These are phyloP conservation scores for Schizaphis graminum DNA, from an alignment of 2,888 invertebrate species.

Conservation along the genomic window DNA sequence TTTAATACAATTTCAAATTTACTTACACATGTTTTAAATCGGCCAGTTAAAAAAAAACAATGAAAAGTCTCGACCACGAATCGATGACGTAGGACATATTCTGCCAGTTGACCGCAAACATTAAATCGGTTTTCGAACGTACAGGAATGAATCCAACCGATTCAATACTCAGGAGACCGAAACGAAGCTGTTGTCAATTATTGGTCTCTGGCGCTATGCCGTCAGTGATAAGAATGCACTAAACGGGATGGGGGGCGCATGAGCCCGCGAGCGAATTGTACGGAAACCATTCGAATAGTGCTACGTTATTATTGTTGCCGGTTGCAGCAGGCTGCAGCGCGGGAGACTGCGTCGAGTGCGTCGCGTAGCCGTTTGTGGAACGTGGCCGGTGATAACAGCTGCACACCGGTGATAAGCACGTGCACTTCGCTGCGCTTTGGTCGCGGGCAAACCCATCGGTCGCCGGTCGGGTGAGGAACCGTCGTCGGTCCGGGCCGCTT, in stretches of 20 bases:
- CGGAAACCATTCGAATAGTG: background rate
- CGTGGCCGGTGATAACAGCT: constrained; percentile 16
- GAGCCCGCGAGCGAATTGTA: background rate
- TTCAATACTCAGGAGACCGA: background rate
- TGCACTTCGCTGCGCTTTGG: constrained; percentile 62
- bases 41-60: too few species aligned
- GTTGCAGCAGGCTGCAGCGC: too few species aligned
- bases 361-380: background rate
- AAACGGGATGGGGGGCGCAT: background rate
- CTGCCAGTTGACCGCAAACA: background rate
- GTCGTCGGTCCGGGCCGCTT: background rate
- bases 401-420: constrained; percentile 50
- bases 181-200: background rate
- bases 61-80: background rate
- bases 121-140: background rate
- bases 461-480: constrained; percentile 17
- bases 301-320: background rate
- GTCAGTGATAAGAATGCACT: background rate
- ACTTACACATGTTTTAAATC: constrained; percentile 25
- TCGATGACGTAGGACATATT: background rate
- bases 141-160: background rate
- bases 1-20: background rate
- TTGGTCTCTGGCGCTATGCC: background rate
- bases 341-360: background rate
- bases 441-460: constrained; percentile 33